Evolutionary conservation across 2,888 invertebrate species (phyloP), one percentile per base, ranked within the genome.

Genomic region (Leuctra nigra): DNA sequence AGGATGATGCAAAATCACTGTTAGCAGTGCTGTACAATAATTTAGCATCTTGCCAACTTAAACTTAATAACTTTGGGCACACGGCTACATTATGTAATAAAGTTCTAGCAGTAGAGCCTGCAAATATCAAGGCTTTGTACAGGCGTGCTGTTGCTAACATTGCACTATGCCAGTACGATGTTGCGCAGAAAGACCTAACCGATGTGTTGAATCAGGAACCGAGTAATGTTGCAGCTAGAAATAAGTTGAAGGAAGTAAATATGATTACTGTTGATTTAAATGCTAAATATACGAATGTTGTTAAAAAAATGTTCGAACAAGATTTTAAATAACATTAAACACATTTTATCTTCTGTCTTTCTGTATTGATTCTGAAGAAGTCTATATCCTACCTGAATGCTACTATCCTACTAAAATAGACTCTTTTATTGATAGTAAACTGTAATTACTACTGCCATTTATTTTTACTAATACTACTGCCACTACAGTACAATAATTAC

Each of bases 31-130:
- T 91, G 7, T 88, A 86, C 68, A 86, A 87, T 63, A 94, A 94
- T 71, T 74, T 93, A 68, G 87, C 91, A 0, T 85, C 86, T 46
- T 91, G 91, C 68, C 86, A 91, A 64, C 75, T 90, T 18, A 82
- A 82, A 61, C 77, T 77, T 60, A 71, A 81, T 9, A 83, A 85
- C 62, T 86, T 81, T 69, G 77, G 81, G 4, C 80, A 83, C 59
- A 84, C 83, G 0, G 68, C 87, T 25, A 74, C 78, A 36, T 75
- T 90, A 11, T 88, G 74, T 72, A 68, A 68, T 7, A 75, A 75
- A 64, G 73, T 75, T 16, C 61, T 79, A 29, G 59, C 61, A 6
- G 66, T 70, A 48, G 74, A 77, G 33, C 63, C 68, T 1, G 66
- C 69, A 22, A 77, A 77, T 63, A 68, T 77, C 4, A 77, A 78